These are phyloP conservation scores for Scolopax rusticola DNA, from an alignment of 2,797 vertebrate species.

Conservation along the genomic window DNA sequence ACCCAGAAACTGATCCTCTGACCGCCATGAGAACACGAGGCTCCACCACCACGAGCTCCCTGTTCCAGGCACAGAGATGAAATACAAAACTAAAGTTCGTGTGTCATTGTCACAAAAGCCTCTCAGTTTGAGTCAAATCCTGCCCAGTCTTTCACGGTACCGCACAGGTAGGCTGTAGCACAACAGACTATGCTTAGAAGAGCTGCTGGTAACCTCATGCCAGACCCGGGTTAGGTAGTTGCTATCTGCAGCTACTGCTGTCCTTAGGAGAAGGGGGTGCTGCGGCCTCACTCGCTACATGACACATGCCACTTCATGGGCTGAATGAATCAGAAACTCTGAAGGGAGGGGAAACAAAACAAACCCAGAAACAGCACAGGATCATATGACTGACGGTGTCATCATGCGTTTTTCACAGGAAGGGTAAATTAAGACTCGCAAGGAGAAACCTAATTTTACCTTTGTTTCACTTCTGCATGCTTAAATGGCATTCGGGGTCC, in stretches of 20 bases:
- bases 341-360: slow-evolving; percentile 37
- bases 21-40: background rate
- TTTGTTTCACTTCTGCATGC: slow-evolving; percentile 48
- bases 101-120: background rate
- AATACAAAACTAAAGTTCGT: background rate
- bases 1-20: background rate
- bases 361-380: slow-evolving; percentile 8
- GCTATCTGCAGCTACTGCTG: background rate
- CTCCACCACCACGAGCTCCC: background rate
- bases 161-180: background rate
- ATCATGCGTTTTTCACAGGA: background rate
- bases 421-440: slow-evolving; percentile 51
- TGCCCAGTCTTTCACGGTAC: background rate
- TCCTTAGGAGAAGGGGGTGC: background rate
- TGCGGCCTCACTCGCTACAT: background rate
- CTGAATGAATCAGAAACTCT: slow-evolving; percentile 46
- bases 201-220: background rate
- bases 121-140: background rate
- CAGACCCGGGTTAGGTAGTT: background rate
- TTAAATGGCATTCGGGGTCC: background rate
- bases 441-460: slow-evolving; percentile 40
- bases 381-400: slow-evolving; percentile 2
- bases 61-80: background rate
- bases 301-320: background rate
- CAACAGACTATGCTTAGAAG: background rate